Evolutionary conservation across 2,113 vertebrate species (phyloP).

Genomic region (Cavia porcellus): DNA sequence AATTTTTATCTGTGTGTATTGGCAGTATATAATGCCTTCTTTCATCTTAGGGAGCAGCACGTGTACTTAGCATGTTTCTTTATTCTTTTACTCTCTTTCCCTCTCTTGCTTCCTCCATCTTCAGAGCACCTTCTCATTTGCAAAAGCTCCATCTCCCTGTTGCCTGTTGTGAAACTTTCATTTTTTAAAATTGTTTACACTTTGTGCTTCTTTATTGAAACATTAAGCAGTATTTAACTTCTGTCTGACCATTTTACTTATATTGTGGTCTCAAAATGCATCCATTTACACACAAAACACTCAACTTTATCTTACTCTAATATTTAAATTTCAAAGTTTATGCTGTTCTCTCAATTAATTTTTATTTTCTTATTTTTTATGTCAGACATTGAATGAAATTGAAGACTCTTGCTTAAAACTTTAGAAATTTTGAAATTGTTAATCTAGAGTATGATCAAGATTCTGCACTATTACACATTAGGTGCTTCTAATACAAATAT

Average conservation of each 20-base stretch:
- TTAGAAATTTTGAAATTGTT: not conserved
- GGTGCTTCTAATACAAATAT: not conserved
- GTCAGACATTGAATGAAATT: not conserved
- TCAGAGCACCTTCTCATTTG: not conserved
- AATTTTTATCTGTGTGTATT: too few species aligned
- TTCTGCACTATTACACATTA: not conserved
- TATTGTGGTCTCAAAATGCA: not conserved
- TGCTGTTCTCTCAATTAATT: not conserved
- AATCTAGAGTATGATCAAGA: fast-evolving
- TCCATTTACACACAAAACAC: not conserved
- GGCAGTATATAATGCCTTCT: too few species aligned
- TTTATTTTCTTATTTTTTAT: not conserved
- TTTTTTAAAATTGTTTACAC: not conserved
- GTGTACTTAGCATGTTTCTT: not conserved
- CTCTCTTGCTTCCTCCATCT: not conserved
- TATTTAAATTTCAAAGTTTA: not conserved
- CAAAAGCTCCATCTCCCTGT: not conserved
- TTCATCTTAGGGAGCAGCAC: not conserved
- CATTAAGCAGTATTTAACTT: not conserved
- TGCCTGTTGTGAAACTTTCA: not conserved
- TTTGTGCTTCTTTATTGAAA: not conserved
- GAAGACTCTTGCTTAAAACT: not conserved
- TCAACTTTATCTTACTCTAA: not conserved
- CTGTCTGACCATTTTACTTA: not conserved
- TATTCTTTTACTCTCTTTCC: not conserved